phyloP scores from a whole-genome alignment of 2,888 invertebrate species.

The Urechis unicinctus region DNA sequence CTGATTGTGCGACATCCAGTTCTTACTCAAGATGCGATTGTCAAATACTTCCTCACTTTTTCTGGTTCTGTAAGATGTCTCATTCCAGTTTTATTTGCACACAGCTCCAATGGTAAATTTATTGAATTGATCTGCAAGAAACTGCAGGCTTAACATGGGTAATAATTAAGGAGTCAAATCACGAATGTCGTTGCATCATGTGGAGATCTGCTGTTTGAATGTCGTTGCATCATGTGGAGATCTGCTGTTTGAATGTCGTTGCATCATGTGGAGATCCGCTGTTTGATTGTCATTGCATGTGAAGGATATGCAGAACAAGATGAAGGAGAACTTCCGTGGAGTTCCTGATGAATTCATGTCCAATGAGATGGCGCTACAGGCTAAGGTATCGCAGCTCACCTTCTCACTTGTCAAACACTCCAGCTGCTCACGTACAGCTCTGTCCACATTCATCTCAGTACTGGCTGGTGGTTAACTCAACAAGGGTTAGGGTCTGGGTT shows the following conservation, averaged over 20 bases:
- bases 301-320: conserved; percentile 50
- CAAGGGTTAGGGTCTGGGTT: too few relatives aligned
- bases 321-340: conserved; percentile 47
- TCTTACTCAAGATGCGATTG: conserved; percentile 45
- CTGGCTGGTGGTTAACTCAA: too few relatives aligned
- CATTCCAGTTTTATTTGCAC: too few relatives aligned
- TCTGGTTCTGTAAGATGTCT: conserved; percentile 47
- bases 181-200: too few relatives aligned
- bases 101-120: too few relatives aligned
- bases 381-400: conserved; percentile 46
- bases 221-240: too few relatives aligned
- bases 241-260: not conserved
- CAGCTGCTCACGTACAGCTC: too few relatives aligned
- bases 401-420: too few relatives aligned
- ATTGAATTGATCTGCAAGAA: not conserved
- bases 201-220: too few relatives aligned
- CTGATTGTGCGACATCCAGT: conserved; percentile 49
- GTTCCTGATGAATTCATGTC: conserved; percentile 52
- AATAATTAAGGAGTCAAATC: too few relatives aligned
- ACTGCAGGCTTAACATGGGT: not conserved
- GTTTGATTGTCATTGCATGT: not conserved
- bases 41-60: conserved; percentile 50
- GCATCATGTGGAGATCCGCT: not conserved
- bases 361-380: conserved; percentile 45
- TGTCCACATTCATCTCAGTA: too few relatives aligned